Percentiles rank a stretch among this genome's conserved stretches.
phyloP scores from a whole-genome alignment of 2,113 vertebrate species.

The Silurus asotus region DNA sequence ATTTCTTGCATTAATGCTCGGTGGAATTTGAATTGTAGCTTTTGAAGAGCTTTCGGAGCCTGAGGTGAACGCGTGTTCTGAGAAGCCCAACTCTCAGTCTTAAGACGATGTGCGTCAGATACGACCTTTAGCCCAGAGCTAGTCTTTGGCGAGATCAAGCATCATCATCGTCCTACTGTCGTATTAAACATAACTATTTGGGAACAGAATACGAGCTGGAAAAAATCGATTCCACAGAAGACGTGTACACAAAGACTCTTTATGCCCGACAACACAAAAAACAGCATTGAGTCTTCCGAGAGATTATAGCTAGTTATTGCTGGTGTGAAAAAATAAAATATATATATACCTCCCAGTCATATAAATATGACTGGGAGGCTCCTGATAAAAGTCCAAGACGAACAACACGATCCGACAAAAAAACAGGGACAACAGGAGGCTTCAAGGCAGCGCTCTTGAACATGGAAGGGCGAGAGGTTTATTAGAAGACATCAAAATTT shows the following conservation, averaged over 20 bases:
- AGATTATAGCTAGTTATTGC: constrained; percentile 18
- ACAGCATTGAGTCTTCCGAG: constrained; percentile 19
- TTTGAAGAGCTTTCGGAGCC: constrained; percentile 50
- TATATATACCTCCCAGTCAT: too few species aligned
- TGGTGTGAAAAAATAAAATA: neutral
- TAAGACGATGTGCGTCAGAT: constrained; percentile 25
- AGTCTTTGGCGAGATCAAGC: constrained; percentile 28
- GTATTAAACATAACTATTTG: constrained; percentile 60
- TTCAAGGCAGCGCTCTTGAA: neutral
- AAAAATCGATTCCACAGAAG: constrained; percentile 47
- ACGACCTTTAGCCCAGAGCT: constrained; percentile 13
- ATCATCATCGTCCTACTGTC: constrained; percentile 51
- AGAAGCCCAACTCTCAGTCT: constrained; percentile 20
- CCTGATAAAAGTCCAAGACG: neutral
- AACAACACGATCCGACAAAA: too few species aligned
- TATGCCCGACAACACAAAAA: constrained; percentile 33
- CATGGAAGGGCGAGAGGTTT: constrained; percentile 5
- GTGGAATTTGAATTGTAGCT: constrained; percentile 8
- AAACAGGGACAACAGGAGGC: too few species aligned
- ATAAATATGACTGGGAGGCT: constrained; percentile 17
- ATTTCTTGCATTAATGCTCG: neutral
- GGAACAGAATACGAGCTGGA: constrained; percentile 52
- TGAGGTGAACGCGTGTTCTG: constrained; percentile 33
- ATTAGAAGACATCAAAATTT: neutral
- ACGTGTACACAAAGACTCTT: constrained; percentile 32